Evolutionary conservation across 2,888 invertebrate genomes (phyloP).

Genomic region (Autographa gamma): DNA sequence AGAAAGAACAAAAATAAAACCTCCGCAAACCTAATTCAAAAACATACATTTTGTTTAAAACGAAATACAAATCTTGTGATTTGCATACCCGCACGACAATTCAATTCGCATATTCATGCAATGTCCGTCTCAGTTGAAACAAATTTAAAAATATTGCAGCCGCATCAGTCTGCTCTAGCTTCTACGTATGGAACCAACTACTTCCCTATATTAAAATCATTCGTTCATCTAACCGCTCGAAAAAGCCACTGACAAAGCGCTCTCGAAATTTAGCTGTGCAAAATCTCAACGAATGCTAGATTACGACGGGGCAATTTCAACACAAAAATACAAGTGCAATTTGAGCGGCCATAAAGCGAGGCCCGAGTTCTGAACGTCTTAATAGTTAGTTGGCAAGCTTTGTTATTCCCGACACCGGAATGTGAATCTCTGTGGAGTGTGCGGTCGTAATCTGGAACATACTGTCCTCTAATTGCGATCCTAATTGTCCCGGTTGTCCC

Average conservation of each 20-base stretch:
- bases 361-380: constrained; percentile 76
- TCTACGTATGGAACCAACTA: constrained; percentile 56
- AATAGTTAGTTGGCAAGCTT: constrained; percentile 86
- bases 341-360: constrained; percentile 57
- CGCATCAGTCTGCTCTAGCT: constrained; percentile 17
- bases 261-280: constrained; percentile 35
- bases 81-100: constrained; percentile 53
- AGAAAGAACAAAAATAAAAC: constrained; percentile 15
- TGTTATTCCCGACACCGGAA: constrained; percentile 79
- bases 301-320: constrained; percentile 64
- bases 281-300: constrained; percentile 62
- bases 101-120: constrained; percentile 62
- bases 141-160: constrained; percentile 68
- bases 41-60: constrained; percentile 44
- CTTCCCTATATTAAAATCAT: constrained; percentile 75
- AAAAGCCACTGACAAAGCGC: constrained; percentile 52
- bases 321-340: constrained; percentile 69
- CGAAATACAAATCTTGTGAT: constrained; percentile 45
- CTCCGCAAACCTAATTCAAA: constrained; percentile 34
- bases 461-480: constrained; percentile 88
- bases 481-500: constrained; percentile 80
- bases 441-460: constrained; percentile 86
- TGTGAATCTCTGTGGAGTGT: constrained; percentile 79
- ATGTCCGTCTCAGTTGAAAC: constrained; percentile 60
- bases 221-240: constrained; percentile 60